Percentiles rank a stretch among this genome's conserved stretches.
Conservation (phyloP, 1,140 invertebrate species). For the Drosophila subpulchrella region DNA sequence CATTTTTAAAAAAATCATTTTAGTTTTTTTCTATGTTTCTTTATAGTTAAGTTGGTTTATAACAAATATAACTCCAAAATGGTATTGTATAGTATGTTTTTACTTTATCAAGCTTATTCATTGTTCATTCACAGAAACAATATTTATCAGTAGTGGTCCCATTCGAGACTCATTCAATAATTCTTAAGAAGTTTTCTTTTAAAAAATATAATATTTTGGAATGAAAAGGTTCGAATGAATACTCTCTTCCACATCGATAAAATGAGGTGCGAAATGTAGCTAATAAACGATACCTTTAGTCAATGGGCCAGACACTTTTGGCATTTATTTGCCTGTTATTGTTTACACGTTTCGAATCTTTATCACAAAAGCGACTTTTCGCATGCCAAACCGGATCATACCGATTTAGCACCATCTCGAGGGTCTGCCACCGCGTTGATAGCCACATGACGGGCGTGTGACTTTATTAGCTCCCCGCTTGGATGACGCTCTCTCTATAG, state of each 20-base stretch:
- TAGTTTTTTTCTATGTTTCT: too few relatives aligned
- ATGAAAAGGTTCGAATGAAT: background rate
- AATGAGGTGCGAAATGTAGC: background rate
- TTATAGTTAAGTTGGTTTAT: too few relatives aligned
- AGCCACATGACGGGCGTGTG: slow-evolving; percentile 75
- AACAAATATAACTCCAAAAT: too few relatives aligned
- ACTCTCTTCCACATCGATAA: background rate
- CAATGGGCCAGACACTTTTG: slow-evolving; percentile 50
- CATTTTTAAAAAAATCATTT: too few relatives aligned
- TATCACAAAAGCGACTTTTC: slow-evolving; percentile 40
- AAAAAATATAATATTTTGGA: background rate
- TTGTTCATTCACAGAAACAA: too few relatives aligned
- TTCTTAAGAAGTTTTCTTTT: too few relatives aligned
- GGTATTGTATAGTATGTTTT: too few relatives aligned
- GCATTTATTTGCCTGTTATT: slow-evolving; percentile 49
- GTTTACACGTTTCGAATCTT: slow-evolving; percentile 47
- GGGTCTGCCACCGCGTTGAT: slow-evolving; percentile 48
- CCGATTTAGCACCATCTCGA: slow-evolving; percentile 63
- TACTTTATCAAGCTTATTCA: too few relatives aligned
- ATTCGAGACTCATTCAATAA: too few relatives aligned
- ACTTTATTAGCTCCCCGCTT: slow-evolving; percentile 34
- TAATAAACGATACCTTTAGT: slow-evolving; percentile 48
- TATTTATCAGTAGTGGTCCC: too few relatives aligned
- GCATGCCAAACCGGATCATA: slow-evolving; percentile 58
- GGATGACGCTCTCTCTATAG: slow-evolving; percentile 34